A percentile compares a stretch with the other conserved stretches of the same genome.
Evolutionary conservation across 2,888 invertebrate genomes (phyloP).

Genomic region (Polia nebulosa): DNA sequence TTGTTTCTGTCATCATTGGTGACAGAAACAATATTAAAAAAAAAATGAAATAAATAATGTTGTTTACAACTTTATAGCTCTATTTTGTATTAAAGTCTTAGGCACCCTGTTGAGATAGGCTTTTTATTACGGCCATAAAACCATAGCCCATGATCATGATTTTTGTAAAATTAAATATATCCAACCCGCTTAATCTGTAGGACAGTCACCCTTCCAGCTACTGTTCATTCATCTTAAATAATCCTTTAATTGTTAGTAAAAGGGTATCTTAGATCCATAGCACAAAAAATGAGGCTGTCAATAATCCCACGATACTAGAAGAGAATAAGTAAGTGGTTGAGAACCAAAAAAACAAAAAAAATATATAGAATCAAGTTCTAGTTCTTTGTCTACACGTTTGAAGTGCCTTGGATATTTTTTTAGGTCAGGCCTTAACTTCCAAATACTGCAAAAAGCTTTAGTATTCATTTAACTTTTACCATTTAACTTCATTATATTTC

Average conservation of each 20-base stretch:
- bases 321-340: neutral
- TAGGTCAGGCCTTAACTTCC: neutral
- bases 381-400: neutral
- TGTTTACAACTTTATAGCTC: neutral
- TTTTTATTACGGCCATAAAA: slow-evolving; percentile 11
- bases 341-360: neutral
- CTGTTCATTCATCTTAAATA: slow-evolving; percentile 47
- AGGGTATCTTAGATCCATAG: slow-evolving; percentile 1
- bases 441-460: neutral
- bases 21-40: no score
- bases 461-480: neutral
- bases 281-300: slow-evolving; percentile 27
- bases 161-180: neutral
- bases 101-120: neutral
- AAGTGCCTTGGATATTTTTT: neutral
- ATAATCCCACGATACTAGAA: slow-evolving; percentile 24
- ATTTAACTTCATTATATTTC: neutral
- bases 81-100: neutral
- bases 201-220: slow-evolving; percentile 15
- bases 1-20: no score
- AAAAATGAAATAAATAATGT: no score
- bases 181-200: slow-evolving; percentile 4
- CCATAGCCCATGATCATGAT: neutral
- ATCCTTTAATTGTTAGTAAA: slow-evolving; percentile 43
- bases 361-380: neutral